These are phyloP conservation scores for Mythimna impura DNA, from an alignment of 2,888 invertebrate genomes.

Conservation along the genomic window DNA sequence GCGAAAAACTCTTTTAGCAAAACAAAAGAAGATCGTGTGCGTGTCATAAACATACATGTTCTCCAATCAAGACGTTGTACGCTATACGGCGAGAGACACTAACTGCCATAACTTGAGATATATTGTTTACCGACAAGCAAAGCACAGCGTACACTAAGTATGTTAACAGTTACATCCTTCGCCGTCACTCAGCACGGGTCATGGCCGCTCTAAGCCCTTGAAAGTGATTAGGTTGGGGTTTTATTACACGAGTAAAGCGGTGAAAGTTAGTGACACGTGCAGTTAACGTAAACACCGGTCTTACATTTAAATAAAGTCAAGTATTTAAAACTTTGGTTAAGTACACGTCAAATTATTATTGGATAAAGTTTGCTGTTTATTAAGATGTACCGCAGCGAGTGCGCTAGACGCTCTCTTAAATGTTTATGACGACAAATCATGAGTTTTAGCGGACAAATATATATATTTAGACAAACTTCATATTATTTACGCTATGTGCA, in stretches of 20 bases:
- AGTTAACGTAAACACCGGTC: slow-evolving; percentile 71
- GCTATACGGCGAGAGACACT: neutral
- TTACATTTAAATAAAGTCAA: slow-evolving; percentile 69
- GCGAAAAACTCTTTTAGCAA: neutral
- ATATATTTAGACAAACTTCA: neutral
- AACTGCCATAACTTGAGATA: slow-evolving; percentile 20
- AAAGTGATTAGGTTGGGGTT: slow-evolving; percentile 83
- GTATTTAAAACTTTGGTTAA: slow-evolving; percentile 57
- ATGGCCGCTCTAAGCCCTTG: slow-evolving; percentile 90
- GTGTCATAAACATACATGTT: slow-evolving; percentile 1
- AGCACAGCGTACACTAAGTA: slow-evolving; percentile 62
- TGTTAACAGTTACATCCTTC: slow-evolving; percentile 73
- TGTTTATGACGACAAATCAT: slow-evolving; percentile 36
- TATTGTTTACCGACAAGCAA: slow-evolving; percentile 48
- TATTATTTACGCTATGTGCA: neutral
- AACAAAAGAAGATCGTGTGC: neutral
- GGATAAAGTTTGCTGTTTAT: slow-evolving; percentile 53
- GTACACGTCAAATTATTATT: slow-evolving; percentile 52
- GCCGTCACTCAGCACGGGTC: slow-evolving; percentile 83
- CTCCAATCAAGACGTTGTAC: slow-evolving; percentile 5
- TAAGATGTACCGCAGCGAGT: slow-evolving; percentile 22
- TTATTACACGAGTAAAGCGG: slow-evolving; percentile 81
- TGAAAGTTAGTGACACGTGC: slow-evolving; percentile 72
- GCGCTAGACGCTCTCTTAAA: slow-evolving; percentile 28
- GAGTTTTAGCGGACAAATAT: slow-evolving; percentile 21